Conservation (phyloP, 2,797 vertebrate genomes). For the Hafferia zeledoni region DNA sequence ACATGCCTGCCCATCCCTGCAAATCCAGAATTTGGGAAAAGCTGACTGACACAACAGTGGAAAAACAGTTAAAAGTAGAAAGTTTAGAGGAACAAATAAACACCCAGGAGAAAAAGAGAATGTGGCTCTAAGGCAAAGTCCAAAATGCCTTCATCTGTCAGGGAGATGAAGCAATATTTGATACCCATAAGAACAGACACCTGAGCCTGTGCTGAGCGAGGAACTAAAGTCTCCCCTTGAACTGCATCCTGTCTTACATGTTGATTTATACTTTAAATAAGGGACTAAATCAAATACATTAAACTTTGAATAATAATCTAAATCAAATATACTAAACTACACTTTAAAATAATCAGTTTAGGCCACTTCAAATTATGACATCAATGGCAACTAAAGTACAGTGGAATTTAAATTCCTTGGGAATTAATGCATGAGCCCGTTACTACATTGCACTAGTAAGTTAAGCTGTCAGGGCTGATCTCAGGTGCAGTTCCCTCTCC, state of each 20-base stretch:
- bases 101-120: background rate
- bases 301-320: background rate
- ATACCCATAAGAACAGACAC: background rate
- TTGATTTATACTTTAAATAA: background rate
- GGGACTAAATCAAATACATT: background rate
- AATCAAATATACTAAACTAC: background rate
- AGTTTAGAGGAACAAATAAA: background rate
- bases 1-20: background rate
- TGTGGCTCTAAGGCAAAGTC: background rate
- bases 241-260: background rate
- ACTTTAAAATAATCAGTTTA: background rate
- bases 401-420: background rate
- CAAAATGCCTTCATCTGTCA: background rate
- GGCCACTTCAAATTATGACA: background rate
- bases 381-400: background rate
- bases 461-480: background rate
- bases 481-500: background rate
- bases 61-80: background rate
- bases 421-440: background rate
- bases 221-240: background rate
- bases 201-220: background rate
- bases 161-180: background rate
- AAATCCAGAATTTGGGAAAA: background rate
- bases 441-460: accelerated
- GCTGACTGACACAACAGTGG: background rate